Evolutionary conservation across 2,113 vertebrate species (phyloP), one percentile per base, ranked within the genome.

Genomic region (Picathartes gymnocephalus): DNA sequence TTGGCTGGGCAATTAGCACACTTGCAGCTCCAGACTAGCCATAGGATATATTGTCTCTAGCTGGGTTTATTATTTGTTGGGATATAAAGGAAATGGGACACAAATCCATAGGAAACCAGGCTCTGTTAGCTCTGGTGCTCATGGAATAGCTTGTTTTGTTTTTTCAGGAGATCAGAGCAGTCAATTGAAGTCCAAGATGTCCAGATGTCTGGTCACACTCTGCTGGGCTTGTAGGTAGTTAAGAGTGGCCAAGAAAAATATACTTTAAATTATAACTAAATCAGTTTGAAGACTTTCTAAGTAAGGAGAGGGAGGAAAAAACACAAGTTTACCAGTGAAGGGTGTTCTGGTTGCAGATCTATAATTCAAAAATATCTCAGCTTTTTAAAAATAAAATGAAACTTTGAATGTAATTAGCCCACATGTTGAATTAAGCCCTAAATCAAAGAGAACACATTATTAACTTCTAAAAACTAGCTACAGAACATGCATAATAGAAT

Each of bases 151-250:
- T 86, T 92, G 92, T 88, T 93, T 90, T 94, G 93, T 93, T 96
- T 97, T 93, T 96, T 90, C 84, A 91, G 87, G 86, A 90, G 86
- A 95, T 96, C 94, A 96, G 95, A 95, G 90, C 81, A 92, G 91
- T 88, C 93, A 96, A 83, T 20, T 94, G 94, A 96, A 95, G 95
- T 95, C 94, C 95, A 96, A 96, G 87, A 96, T 95, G 94, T 96
- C 95, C 95, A 97, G 96, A 97, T 97, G 96, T 96, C 95, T 96
- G 89, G 92, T 96, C 95, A 90, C 93, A 96, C 92, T 96, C 90
- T 93, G 86, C 66, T 90, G 92, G 90, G 87, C 71, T 97, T 90
- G 81, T 69, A 95, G 78, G 58, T 96, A 88, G 87, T 95, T 96
- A 90, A 56, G 78, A 94, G 66, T 80, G 84, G 93, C 96, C 96